Base-by-base conservation (phyloP, 2,113 vertebrate genomes). In the Menura novaehollandiae region DNA sequence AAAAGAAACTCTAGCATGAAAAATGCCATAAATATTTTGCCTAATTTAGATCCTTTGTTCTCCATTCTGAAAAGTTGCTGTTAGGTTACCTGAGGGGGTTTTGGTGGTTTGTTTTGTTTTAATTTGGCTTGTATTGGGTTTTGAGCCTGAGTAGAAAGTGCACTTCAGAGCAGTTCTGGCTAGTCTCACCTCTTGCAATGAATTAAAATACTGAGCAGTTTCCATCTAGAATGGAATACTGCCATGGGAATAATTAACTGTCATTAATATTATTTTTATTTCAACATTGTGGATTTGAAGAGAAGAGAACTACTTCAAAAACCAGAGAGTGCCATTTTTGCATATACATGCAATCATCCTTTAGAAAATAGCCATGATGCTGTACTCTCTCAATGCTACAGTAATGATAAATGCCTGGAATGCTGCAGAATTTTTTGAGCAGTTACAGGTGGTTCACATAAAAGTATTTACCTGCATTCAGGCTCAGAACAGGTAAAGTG, bases 401-500 rank as follows among this genome's bases (percentile, higher is more conserved):
- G 2, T 32, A 62, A 62, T 11, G 35, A 80, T 19, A 64, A 81
- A 86, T 81, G 4, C n/a, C 58, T 88, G 32, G 3, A 63, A 43
- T 46, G 5, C 6, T 71, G 15, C 26, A 52, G 39, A 28, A 32
- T 51, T 58, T 37, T 76, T 73, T 44, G 8, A 80, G 39, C 15
- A 51, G 6, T 53, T 82, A 21, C 4, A 58, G 3, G 14, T 49
- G 16, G 13, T 27, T 90, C 51, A 89, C 33, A 9, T 8, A 16
- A 35, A 73, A 93, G 46, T 37, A 96, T 98, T 98, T 98, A 99
- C 99, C 99, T 99, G 98, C 98, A 74, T 92, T 98, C 93, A 99
- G 95, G 96, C 98, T 98, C 71, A 85, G 91, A 91, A 99, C 93
- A 87, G 99, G 98, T 94, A 99, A 93, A 15, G 98, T 98, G 94